phyloP scores from a whole-genome alignment of 2,888 invertebrate species.

The Aphidoletes aphidimyza region DNA sequence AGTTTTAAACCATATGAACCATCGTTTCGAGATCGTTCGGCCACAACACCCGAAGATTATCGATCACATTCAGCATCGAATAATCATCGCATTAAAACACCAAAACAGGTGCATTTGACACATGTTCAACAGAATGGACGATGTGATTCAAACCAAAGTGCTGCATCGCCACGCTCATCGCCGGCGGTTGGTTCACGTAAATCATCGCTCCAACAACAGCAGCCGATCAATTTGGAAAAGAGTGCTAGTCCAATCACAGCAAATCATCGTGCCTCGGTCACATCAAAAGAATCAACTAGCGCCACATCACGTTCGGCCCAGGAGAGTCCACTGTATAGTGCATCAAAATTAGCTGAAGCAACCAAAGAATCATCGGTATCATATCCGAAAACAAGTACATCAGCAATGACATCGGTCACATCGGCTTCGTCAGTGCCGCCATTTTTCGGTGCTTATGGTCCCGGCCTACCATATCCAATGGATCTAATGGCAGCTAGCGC shows the following conservation, averaged over 20 bases:
- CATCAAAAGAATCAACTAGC: constrained; percentile 63
- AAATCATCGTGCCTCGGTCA: constrained; percentile 61
- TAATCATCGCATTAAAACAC: constrained; percentile 61
- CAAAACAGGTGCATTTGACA: constrained; percentile 59
- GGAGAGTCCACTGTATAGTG: constrained; percentile 59
- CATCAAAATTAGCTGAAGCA: constrained; percentile 55
- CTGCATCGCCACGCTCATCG: constrained; percentile 67
- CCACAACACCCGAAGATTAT: constrained; percentile 62
- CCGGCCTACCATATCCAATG: constrained; percentile 75
- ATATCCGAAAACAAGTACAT: constrained; percentile 36
- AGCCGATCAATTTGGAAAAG: constrained; percentile 56
- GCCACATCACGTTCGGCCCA: constrained; percentile 59
- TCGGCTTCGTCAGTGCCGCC: constrained; percentile 63
- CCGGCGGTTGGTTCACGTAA: constrained; percentile 58
- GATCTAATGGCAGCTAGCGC: constrained; percentile 80
- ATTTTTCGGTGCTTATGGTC: constrained; percentile 72
- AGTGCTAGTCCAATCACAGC: constrained; percentile 61
- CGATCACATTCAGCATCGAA: constrained; percentile 56
- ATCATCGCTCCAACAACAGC: constrained; percentile 46
- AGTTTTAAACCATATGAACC: constrained; percentile 81
- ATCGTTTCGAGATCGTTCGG: constrained; percentile 60
- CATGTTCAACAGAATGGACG: constrained; percentile 64
- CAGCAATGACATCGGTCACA: constrained; percentile 44
- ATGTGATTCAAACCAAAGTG: constrained; percentile 83
- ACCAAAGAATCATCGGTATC: constrained; percentile 55